phyloP scores from a whole-genome alignment of 2,113 vertebrate species.

The Cottus gobio region DNA sequence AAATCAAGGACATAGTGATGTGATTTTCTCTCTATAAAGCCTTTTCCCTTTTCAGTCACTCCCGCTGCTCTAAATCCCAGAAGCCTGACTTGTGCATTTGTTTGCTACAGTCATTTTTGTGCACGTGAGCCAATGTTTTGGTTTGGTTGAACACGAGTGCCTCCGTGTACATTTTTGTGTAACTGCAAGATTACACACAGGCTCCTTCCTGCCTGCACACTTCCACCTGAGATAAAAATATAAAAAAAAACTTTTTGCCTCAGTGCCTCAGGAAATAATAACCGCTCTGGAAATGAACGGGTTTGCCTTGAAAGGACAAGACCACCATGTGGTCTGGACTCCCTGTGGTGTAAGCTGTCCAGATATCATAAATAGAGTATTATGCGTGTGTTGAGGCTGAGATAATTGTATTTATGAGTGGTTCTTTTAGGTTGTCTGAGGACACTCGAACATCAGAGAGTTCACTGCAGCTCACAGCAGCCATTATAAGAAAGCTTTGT shows the following conservation, averaged over 20 bases:
- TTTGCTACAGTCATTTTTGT: slow-evolving; percentile 21
- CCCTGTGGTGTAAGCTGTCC: slow-evolving; percentile 36
- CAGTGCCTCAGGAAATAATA: slow-evolving; percentile 53
- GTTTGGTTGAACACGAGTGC: slow-evolving; percentile 22
- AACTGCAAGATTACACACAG: slow-evolving; percentile 29
- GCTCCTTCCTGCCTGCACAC: background rate
- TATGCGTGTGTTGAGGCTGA: slow-evolving; percentile 18
- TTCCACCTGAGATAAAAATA: slow-evolving; percentile 22
- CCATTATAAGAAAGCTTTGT: slow-evolving; percentile 30
- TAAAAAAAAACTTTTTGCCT: slow-evolving; percentile 11
- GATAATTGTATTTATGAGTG: slow-evolving; percentile 47
- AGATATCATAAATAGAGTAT: slow-evolving; percentile 39
- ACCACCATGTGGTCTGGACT: slow-evolving; percentile 14
- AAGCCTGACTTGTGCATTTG: slow-evolving; percentile 25
- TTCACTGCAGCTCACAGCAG: slow-evolving; percentile 33
- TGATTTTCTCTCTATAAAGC: slow-evolving; percentile 34
- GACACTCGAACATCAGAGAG: slow-evolving; percentile 41
- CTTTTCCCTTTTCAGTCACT: background rate
- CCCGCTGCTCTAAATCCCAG: slow-evolving; percentile 20
- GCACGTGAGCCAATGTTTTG: background rate
- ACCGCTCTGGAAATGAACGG: slow-evolving; percentile 44
- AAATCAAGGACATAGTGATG: slow-evolving; percentile 39
- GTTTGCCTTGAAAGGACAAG: slow-evolving; percentile 35
- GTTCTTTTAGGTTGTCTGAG: slow-evolving; percentile 40
- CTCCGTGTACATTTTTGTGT: slow-evolving; percentile 16